Conservation (phyloP, 2,888 invertebrate genomes). For the Epsilonema sp. region DNA sequence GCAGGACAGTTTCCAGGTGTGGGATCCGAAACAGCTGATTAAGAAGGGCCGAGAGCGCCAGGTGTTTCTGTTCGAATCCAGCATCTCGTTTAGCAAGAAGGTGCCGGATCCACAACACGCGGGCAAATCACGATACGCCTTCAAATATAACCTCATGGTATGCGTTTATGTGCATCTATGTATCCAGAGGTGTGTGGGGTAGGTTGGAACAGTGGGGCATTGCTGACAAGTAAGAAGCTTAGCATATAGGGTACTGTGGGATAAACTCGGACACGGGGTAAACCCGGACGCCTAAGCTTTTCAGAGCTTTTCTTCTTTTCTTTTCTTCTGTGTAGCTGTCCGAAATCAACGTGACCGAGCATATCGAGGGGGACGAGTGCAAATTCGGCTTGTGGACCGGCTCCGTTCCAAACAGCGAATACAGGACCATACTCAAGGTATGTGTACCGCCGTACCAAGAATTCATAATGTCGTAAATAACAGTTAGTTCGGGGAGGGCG, state of each 20-base stretch:
- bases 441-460: too few relatives aligned
- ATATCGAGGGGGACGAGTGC: constrained; percentile 93
- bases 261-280: too few relatives aligned
- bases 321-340: constrained; percentile 50
- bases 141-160: constrained; percentile 75
- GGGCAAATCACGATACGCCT: constrained; percentile 47
- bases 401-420: constrained; percentile 63
- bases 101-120: constrained; percentile 34
- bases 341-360: constrained; percentile 90
- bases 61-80: constrained; percentile 63
- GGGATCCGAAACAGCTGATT: constrained; percentile 92
- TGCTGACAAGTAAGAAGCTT: too few relatives aligned
- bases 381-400: constrained; percentile 98
- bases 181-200: too few relatives aligned
- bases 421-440: constrained; percentile 58
- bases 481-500: too few relatives aligned
- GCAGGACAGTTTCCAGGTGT: constrained; percentile 78
- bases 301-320: too few relatives aligned
- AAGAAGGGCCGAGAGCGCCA: constrained; percentile 85
- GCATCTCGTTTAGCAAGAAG: constrained; percentile 85
- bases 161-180: too few relatives aligned
- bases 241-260: too few relatives aligned
- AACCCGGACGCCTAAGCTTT: too few relatives aligned
- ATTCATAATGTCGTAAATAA: too few relatives aligned
- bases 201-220: too few relatives aligned